These are phyloP conservation scores for Thunnus albacares DNA, from an alignment of 2,797 vertebrate species.

Conservation along the genomic window DNA sequence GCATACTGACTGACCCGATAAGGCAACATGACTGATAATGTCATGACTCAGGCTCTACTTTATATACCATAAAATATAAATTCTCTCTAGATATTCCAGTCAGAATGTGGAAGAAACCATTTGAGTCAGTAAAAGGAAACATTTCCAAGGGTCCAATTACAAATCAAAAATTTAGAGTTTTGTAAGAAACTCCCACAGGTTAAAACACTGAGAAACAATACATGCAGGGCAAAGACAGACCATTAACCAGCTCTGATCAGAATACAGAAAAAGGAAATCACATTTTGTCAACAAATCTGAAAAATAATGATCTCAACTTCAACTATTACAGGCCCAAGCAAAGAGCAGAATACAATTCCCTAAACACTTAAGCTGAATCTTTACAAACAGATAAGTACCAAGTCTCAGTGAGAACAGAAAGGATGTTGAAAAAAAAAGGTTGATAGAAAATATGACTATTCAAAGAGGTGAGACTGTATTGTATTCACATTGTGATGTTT, in stretches of 20 bases:
- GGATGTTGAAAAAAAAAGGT: neutral
- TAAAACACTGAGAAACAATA: neutral
- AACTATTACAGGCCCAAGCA: neutral
- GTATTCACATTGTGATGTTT: neutral
- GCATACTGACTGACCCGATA: neutral
- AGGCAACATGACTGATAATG: neutral
- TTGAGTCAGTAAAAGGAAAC: neutral
- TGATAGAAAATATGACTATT: constrained; percentile 1
- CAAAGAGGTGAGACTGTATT: constrained; percentile 2
- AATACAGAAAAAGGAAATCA: constrained; percentile 1
- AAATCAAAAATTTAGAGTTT: neutral
- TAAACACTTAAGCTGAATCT: neutral
- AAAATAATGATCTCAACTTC: constrained; percentile 23
- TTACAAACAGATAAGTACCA: neutral
- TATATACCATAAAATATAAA: neutral
- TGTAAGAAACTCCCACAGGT: neutral
- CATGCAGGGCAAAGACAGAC: neutral
- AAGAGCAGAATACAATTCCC: neutral
- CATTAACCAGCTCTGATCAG: neutral
- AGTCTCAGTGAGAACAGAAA: neutral
- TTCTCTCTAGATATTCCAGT: neutral
- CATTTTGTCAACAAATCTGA: constrained; percentile 1
- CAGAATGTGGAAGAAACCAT: neutral
- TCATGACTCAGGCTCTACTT: neutral
- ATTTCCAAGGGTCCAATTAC: neutral